Evolutionary conservation across 2,113 vertebrate genomes (phyloP).

Genomic region (Neotragus pygmaeus): DNA sequence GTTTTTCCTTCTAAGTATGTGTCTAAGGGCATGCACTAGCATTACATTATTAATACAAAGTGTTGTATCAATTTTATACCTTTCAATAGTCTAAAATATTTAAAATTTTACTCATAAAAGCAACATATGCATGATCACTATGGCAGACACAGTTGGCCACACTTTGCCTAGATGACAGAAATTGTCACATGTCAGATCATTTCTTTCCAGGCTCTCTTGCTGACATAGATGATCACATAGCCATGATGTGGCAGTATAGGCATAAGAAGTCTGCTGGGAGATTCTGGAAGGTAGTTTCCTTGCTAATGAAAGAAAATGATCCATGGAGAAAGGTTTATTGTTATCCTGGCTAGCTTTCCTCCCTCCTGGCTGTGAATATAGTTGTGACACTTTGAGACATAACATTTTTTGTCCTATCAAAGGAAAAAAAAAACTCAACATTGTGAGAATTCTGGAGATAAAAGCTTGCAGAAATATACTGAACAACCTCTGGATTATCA

Average conservation of each 20-base stretch:
- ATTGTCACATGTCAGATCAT: not conserved
- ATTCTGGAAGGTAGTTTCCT: not conserved
- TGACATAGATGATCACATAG: not conserved
- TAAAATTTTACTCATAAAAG: not conserved
- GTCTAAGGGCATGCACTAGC: not conserved
- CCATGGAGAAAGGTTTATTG: not conserved
- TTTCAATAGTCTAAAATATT: not conserved
- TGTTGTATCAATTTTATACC: not conserved
- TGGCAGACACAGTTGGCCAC: not conserved
- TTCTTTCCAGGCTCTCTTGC: not conserved
- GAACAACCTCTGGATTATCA: not conserved
- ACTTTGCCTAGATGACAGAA: not conserved
- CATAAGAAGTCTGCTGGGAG: not conserved
- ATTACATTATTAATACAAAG: not conserved
- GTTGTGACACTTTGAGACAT: not conserved
- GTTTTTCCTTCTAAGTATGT: not conserved
- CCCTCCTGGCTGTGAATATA: not conserved
- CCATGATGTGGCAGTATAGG: no score
- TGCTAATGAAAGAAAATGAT: not conserved
- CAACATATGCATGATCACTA: not conserved
- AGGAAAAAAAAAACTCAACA: not conserved
- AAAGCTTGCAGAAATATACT: not conserved
- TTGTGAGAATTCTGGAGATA: not conserved
- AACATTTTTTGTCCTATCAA: not conserved
- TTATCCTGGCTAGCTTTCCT: not conserved